Percentiles rank a stretch among this genome's conserved stretches.
phyloP scores from a whole-genome alignment of 1,140 invertebrate genomes.

The Pachypsylla venusta region DNA sequence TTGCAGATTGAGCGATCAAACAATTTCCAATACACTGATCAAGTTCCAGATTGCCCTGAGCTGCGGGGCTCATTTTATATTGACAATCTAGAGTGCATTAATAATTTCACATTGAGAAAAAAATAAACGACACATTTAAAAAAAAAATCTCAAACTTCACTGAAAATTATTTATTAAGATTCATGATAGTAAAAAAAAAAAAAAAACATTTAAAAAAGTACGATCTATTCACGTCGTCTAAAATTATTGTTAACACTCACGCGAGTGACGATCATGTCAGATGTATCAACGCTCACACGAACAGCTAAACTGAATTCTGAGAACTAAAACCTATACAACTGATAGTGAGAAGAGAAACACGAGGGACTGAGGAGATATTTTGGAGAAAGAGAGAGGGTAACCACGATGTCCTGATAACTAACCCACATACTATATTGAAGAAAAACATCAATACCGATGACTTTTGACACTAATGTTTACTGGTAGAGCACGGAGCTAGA shows the following conservation, averaged over 20 bases:
- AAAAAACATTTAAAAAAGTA: no score
- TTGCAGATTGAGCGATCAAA: constrained; percentile 36
- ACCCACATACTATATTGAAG: constrained; percentile 3
- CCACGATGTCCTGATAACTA: constrained; percentile 1
- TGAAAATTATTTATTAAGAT: no score
- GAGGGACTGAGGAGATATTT: not conserved
- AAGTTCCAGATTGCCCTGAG: constrained; percentile 39
- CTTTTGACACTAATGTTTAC: not conserved
- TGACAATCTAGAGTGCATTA: not conserved
- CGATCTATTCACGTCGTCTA: no score
- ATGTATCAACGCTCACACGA: not conserved
- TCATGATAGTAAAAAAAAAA: no score
- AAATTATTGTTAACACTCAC: not conserved
- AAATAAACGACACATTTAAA: not conserved
- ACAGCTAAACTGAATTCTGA: constrained; percentile 6
- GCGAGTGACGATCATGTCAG: not conserved
- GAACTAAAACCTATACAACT: not conserved
- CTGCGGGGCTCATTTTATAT: constrained; percentile 41
- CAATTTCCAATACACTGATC: constrained; percentile 49
- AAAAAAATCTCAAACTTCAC: not conserved
- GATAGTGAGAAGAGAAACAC: not conserved
- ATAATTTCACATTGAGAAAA: not conserved
- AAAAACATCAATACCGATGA: no score
- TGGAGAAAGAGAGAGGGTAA: constrained; percentile 1
- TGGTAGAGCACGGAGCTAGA: no score